These are phyloP conservation scores for Nannospalax galili DNA, from an alignment of 2,113 vertebrate genomes.

Conservation along the genomic window DNA sequence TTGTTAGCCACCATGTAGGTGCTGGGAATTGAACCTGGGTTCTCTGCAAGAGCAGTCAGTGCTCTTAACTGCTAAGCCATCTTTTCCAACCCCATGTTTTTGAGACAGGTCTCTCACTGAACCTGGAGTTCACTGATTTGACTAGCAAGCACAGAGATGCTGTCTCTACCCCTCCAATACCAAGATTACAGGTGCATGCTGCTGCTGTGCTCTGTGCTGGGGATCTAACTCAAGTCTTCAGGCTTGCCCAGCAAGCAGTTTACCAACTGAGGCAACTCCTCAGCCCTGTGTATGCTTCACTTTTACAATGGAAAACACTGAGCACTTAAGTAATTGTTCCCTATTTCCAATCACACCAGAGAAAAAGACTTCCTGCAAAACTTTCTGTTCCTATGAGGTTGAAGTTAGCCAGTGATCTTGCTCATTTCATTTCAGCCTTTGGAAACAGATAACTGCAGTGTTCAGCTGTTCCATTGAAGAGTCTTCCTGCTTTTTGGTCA, in stretches of 20 bases:
- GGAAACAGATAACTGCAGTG: background rate
- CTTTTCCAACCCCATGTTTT: no score
- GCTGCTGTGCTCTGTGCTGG: background rate
- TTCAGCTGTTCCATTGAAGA: background rate
- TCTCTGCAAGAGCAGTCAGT: no score
- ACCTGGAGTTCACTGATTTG: background rate
- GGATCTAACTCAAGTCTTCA: no score
- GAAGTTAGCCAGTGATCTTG: background rate
- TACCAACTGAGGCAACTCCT: background rate
- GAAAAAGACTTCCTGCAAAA: background rate
- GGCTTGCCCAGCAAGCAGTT: background rate
- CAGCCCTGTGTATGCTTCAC: background rate
- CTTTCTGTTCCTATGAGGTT: background rate
- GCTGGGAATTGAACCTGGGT: no score
- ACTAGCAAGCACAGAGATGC: background rate
- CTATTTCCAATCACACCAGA: background rate
- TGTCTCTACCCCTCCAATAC: background rate
- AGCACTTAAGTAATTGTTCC: background rate
- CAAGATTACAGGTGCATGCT: no score
- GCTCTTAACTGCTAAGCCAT: no score
- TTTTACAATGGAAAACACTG: conserved; percentile 33
- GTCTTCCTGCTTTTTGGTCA: background rate
- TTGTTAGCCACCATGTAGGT: no score
- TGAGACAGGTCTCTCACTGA: background rate
- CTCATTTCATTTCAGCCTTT: conserved; percentile 41